phyloP scores from a whole-genome alignment of 2,797 vertebrate species.

The Mormyrus proboscirostris region DNA sequence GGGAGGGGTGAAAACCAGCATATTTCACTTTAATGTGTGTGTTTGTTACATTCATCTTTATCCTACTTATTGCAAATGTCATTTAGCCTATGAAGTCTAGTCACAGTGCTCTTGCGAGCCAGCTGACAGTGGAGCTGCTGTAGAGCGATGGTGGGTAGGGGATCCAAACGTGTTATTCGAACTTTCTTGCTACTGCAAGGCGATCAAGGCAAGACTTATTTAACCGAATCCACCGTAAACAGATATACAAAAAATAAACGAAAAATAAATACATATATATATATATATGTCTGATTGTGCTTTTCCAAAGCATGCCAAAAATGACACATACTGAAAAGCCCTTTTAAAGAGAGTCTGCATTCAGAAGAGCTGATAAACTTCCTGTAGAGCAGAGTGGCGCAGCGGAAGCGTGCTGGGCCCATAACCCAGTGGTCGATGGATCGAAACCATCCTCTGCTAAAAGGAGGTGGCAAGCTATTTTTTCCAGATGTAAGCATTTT shows the following conservation, averaged over 20 bases:
- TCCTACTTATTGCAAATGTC: not conserved
- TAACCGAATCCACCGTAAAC: not conserved
- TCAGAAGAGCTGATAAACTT: not conserved
- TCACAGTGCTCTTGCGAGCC: no score
- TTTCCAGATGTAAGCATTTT: not conserved
- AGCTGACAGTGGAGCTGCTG: no score
- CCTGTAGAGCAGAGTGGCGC: not conserved
- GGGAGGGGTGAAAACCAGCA: not conserved
- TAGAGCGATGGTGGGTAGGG: no score
- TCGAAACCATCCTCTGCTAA: not conserved
- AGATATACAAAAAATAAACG: no score
- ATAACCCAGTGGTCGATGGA: not conserved
- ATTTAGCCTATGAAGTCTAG: no score
- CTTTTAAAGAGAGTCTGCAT: not conserved
- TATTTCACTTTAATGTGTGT: not conserved
- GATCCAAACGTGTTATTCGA: no score
- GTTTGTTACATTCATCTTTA: not conserved
- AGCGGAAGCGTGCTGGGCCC: not conserved
- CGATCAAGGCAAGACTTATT: not conserved
- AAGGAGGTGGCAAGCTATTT: not conserved
- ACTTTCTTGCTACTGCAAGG: not conserved
- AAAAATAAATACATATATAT: no score
- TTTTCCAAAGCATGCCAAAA: not conserved
- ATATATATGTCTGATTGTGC: not conserved
- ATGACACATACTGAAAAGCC: not conserved